Evolutionary conservation across 2,888 invertebrate genomes (phyloP).

Genomic region (Empis livida): DNA sequence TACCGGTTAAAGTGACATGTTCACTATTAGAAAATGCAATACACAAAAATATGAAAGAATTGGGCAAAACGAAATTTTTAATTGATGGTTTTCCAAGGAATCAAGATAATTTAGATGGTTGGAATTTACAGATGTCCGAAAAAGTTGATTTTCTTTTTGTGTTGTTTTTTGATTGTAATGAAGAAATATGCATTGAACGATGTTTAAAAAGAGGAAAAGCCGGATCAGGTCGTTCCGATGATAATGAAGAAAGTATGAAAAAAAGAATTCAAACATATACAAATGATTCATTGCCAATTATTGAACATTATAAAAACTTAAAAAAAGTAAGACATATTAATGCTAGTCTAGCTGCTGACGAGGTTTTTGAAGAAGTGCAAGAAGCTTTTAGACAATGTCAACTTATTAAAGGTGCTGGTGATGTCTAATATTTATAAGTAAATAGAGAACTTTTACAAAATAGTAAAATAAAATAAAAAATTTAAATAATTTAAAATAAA

Average conservation of each 20-base stretch:
- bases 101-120: constrained; percentile 90
- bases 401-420: background rate
- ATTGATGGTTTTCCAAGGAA: constrained; percentile 99
- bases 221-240: constrained; percentile 87
- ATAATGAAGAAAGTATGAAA: constrained; percentile 76
- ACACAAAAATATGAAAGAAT: constrained; percentile 37
- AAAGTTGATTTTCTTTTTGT: constrained; percentile 78
- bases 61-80: constrained; percentile 63
- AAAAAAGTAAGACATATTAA: constrained; percentile 64
- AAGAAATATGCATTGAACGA: constrained; percentile 69
- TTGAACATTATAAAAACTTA: constrained; percentile 60
- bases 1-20: constrained; percentile 97
- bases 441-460: too few species aligned
- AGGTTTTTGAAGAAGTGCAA: constrained; percentile 51
- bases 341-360: constrained; percentile 50
- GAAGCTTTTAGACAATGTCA: constrained; percentile 35
- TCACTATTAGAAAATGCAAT: constrained; percentile 80
- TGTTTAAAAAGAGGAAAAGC: constrained; percentile 77
- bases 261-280: constrained; percentile 79
- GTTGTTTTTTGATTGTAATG: constrained; percentile 81
- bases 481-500: too few species aligned
- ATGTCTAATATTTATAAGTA: too few species aligned
- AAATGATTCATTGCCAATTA: constrained; percentile 80
- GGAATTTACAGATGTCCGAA: constrained; percentile 71
- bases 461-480: too few species aligned